Base-by-base conservation (phyloP, 1,140 invertebrate genomes). In the Mercenaria mercenaria region DNA sequence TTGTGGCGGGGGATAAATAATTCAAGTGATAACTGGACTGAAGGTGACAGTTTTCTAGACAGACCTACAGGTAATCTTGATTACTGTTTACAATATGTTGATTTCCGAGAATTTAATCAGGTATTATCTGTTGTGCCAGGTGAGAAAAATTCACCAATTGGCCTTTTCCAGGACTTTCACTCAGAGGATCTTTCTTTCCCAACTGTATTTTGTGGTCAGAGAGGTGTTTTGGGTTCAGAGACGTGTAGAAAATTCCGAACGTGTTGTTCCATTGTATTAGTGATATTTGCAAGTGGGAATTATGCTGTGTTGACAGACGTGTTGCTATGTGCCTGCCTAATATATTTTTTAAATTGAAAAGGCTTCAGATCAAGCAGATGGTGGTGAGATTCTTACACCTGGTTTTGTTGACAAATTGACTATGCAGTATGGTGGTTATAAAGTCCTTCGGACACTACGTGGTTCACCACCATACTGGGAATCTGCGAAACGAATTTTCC, bases 331-430 rank as follows among this genome's bases (percentile, higher is more conserved):
- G 69, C 81, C 41, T 86, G 32, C 83, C 89, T 39, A 92, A 89
- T 69, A 79, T 90, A 10, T 92, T 91, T 85, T 92, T 85, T 59
- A 92, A 92, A 67, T 43, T 89, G 37, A 91, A 92, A 72, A 92
- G 88, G 84, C 56, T 92, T 13, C 92, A 92, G 84, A 86, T 92
- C 20, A 92, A 92, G 64, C 90, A 90, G 43, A 89, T 92, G 92
- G 86, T 61, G 67, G 76, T 52, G 85, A 92, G 32, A 41, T 83
- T 29, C 81, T 83, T 8, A n/a, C 3, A 23, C 61, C 81, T 47
- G 81, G 81, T n/a, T 83, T 83, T 72, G 50, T 85, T 41, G n/a
- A n/a, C n/a, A n/a, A n/a, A n/a, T n/a, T n/a, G n/a, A n/a, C n/a
- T n/a, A n/a, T n/a, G n/a, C n/a, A 92, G 20, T 79, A 92, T 90